Conservation (phyloP, 2,797 vertebrate genomes). For the Pachyuromys duprasi region DNA sequence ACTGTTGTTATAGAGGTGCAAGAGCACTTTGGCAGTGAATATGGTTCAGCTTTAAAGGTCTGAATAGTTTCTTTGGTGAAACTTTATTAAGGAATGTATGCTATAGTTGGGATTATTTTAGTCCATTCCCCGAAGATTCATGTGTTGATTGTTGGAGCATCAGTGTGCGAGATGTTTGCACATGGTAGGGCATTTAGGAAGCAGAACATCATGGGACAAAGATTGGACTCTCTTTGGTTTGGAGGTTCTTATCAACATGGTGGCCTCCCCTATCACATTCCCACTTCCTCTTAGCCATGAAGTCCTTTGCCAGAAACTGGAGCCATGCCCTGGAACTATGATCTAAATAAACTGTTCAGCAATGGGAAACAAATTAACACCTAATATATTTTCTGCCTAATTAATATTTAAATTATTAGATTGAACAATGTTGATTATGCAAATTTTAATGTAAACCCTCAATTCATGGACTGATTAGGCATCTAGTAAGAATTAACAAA, state of each 20-base stretch:
- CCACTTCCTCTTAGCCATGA: background rate
- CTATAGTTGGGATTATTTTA: background rate
- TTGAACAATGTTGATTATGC: background rate
- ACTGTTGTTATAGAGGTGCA: background rate
- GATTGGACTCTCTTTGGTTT: background rate
- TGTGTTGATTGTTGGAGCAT: background rate
- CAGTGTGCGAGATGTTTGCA: background rate
- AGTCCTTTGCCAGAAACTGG: background rate
- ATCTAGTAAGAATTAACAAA: background rate
- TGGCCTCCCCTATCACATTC: background rate
- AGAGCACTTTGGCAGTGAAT: background rate
- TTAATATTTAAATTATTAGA: background rate
- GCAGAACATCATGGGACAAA: background rate
- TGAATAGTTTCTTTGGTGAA: background rate
- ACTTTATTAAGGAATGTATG: background rate
- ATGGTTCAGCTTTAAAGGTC: background rate
- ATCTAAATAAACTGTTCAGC: background rate
- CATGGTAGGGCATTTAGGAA: background rate
- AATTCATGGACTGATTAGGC: background rate
- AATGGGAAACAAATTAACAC: background rate
- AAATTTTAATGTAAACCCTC: background rate
- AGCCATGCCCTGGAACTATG: background rate
- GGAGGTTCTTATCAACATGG: background rate
- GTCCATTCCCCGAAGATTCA: background rate
- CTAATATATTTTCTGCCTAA: background rate